Evolutionary conservation across 2,888 invertebrate species (phyloP), one percentile per base, ranked within the genome.

Genomic region (Trissolcus japonicus): DNA sequence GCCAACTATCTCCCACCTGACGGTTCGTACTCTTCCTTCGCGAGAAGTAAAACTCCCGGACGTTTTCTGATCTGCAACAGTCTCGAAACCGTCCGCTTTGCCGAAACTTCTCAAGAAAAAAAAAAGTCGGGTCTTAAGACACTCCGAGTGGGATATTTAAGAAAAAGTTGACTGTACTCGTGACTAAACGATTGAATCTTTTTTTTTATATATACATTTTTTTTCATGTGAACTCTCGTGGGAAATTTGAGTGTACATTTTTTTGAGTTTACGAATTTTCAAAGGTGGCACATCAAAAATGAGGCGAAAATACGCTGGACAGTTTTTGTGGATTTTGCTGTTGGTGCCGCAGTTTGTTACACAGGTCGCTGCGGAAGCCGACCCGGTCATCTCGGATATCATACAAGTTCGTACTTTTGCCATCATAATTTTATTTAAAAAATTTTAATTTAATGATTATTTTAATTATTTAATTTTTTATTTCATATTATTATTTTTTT

Each of bases 51-150:
- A 88, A 88, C 88, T 88, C 86, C 82, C 84, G 79, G 83, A 84
- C 85, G 83, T 87, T 85, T 87, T 84, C 86, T 83, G 85, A 87
- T 87, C 86, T 84, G 82, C 81, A 83, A 86, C 87, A 88, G 88
- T 88, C 84, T 83, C 82, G 82, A 85, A 83, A 85, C 83, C 82
- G 85, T 85, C 82, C 81, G 83, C 86, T 84, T 75, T 82, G 82
- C 82, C 82, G 84, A 80, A 80, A 75, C 67, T 77, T 62, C 59
- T 50, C 41, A 61, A 7, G 51, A 14, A 35, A n/a, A 19, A 3
- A 50, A 17, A 51, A 21, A 62, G 35, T 74, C 35, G 57, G 40
- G 56, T 46, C 46, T 4, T 6, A 46, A 46, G 6, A 46, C 46
- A 17, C 61, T 43, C 25, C 48, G 0, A 43, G 43, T 46, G 46